These are phyloP conservation scores for Hypselothyrea guttata DNA, from an alignment of 2,888 invertebrate species.

Conservation along the genomic window DNA sequence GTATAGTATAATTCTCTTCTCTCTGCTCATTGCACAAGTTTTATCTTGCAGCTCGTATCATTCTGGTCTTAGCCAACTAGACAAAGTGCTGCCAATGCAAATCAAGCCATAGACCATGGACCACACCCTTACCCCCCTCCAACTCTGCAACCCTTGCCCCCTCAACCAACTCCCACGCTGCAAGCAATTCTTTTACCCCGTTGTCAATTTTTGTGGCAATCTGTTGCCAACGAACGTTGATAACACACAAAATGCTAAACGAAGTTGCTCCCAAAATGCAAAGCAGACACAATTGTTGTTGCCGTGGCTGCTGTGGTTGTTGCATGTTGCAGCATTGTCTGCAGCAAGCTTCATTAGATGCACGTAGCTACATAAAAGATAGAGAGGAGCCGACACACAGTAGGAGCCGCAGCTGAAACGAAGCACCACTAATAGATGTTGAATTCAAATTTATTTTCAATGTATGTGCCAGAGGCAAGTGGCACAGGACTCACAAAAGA, in stretches of 20 bases:
- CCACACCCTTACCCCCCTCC: slow-evolving; percentile 32
- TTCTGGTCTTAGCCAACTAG: slow-evolving; percentile 4
- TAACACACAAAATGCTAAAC: slow-evolving; percentile 51
- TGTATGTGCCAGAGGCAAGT: slow-evolving; percentile 35
- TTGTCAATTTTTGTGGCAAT: slow-evolving; percentile 54
- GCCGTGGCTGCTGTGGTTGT: slow-evolving; percentile 26
- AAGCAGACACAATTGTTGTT: slow-evolving; percentile 38
- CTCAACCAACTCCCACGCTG: too few species aligned
- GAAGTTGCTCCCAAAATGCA: slow-evolving; percentile 46
- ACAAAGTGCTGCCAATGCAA: slow-evolving; percentile 45
- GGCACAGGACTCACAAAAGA: slow-evolving; percentile 10
- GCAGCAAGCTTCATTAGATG: slow-evolving; percentile 63
- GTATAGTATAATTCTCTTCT: too few species aligned
- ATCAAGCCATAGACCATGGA: slow-evolving; percentile 35
- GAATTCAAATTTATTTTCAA: slow-evolving; percentile 55
- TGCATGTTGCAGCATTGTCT: slow-evolving; percentile 44
- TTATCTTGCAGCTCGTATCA: slow-evolving; percentile 21
- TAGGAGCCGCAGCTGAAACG: slow-evolving; percentile 13
- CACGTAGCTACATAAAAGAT: slow-evolving; percentile 10
- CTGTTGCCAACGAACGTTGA: slow-evolving; percentile 50
- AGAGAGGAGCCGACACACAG: not conserved
- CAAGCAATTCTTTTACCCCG: slow-evolving; percentile 12
- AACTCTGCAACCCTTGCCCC: too few species aligned
- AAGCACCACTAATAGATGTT: slow-evolving; percentile 41
- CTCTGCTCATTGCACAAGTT: too few species aligned